These are phyloP conservation scores for Clostera curtula DNA, from an alignment of 2,888 invertebrate species.

Conservation along the genomic window DNA sequence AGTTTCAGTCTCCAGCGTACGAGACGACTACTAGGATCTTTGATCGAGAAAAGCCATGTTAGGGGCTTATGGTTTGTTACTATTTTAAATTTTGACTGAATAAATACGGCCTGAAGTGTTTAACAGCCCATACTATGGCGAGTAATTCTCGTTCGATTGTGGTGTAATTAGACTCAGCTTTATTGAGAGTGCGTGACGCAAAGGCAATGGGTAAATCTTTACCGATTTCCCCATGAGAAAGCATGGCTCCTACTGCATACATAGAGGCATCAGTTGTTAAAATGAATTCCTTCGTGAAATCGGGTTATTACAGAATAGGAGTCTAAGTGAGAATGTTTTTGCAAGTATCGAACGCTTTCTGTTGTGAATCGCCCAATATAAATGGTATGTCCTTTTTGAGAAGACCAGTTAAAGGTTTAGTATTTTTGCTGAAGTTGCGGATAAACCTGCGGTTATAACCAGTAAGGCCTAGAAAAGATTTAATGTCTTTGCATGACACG, in stretches of 20 bases:
- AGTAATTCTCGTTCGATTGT: background rate
- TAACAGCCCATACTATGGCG: background rate
- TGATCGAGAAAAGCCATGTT: too few species aligned
- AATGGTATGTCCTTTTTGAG: background rate
- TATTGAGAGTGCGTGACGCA: background rate
- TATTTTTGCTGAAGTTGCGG: conserved; percentile 1
- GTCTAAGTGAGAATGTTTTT: conserved; percentile 2
- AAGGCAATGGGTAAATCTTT: conserved; percentile 1
- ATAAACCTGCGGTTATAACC: conserved; percentile 2
- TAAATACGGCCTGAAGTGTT: background rate
- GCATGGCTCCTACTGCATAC: background rate
- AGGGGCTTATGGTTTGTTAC: too few species aligned
- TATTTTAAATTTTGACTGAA: too few species aligned
- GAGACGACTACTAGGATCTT: too few species aligned
- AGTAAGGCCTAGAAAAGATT: conserved; percentile 1
- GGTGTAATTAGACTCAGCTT: background rate
- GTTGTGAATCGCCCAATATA: background rate
- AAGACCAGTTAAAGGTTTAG: background rate
- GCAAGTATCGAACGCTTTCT: background rate
- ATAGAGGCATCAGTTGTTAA: conserved; percentile 2
- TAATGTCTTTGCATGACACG: background rate
- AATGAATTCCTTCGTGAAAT: background rate
- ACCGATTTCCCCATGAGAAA: conserved; percentile 1
- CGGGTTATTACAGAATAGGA: background rate
- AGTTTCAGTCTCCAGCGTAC: too few species aligned